Base-by-base conservation (phyloP, 2,888 invertebrate genomes). In the Osedax fenrisi region DNA sequence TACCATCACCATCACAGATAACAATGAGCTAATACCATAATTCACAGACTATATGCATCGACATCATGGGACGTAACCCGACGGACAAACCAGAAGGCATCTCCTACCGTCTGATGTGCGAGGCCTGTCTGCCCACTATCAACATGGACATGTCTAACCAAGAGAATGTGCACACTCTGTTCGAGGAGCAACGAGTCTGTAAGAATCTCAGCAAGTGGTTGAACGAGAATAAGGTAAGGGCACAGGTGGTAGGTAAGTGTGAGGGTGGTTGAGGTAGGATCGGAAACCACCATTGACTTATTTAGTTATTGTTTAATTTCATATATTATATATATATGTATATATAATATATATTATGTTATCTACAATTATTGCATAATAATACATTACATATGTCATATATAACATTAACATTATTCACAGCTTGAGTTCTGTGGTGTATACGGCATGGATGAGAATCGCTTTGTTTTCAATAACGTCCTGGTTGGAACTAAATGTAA, bases 181-280 rank as follows among this genome's bases (percentile, higher is more conserved):
- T 85, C 79, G 85, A 85, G 78, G 85, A 85, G 79, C 85, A 85
- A 76, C 79, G 83, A 68, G 80, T 85, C 72, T 83, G 82, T 76
- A 82, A 81, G 76, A 84, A 82, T 76, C 81, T 84, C 64, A 82
- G 79, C 67, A 78, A 82, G 5, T 83, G 82, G 82, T 82, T 68
- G 10, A 68, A 74, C 24, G 10, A 71, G 25, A 75, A 70, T 27
- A 68, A 68, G 68, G 68, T 68, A 10, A 17, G 41, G 5, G n/a
- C n/a, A n/a, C n/a, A n/a, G n/a, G n/a, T n/a, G n/a, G n/a, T n/a
- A n/a, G n/a, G n/a, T n/a, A n/a, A n/a, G n/a, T n/a, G n/a, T n/a
- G n/a, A n/a, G n/a, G n/a, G n/a, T n/a, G n/a, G n/a, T n/a, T n/a
- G n/a, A n/a, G n/a, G n/a, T n/a, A n/a, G n/a, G n/a, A n/a, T n/a